Evolutionary conservation across 2,113 vertebrate genomes (phyloP).

Genomic region (Naja naja): DNA sequence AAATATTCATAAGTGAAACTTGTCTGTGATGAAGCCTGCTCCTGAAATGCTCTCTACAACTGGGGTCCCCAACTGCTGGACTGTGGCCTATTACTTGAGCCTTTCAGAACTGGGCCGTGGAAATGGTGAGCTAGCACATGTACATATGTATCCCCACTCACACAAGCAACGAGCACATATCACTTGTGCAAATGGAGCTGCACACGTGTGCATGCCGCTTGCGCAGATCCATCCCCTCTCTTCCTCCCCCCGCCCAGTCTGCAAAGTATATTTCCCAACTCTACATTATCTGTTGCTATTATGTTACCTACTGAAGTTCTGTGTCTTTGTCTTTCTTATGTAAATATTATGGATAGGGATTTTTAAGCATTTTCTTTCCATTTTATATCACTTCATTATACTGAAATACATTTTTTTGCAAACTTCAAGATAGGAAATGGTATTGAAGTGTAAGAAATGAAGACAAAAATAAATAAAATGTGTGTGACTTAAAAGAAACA

Average conservation of each 20-base stretch:
- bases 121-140: not conserved
- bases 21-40: not conserved
- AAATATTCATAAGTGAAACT: not conserved
- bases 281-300: not conserved
- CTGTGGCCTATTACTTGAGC: not conserved
- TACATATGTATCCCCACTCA: too few relatives aligned
- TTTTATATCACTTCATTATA: not conserved
- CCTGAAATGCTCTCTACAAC: not conserved
- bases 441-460: not conserved
- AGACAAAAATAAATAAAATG: not conserved
- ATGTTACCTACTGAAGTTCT: not conserved
- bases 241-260: not conserved
- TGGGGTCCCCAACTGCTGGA: not conserved
- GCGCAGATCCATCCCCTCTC: not conserved
- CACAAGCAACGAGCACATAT: accelerated
- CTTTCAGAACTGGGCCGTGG: not conserved
- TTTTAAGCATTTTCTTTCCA: not conserved
- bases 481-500: not conserved
- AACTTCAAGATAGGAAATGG: not conserved
- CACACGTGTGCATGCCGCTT: not conserved
- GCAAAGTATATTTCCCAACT: not conserved
- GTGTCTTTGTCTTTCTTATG: not conserved
- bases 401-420: not conserved
- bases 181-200: not conserved
- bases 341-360: not conserved